phyloP scores from a whole-genome alignment of 2,888 invertebrate genomes.

The Exephanes ischioxanthus region DNA sequence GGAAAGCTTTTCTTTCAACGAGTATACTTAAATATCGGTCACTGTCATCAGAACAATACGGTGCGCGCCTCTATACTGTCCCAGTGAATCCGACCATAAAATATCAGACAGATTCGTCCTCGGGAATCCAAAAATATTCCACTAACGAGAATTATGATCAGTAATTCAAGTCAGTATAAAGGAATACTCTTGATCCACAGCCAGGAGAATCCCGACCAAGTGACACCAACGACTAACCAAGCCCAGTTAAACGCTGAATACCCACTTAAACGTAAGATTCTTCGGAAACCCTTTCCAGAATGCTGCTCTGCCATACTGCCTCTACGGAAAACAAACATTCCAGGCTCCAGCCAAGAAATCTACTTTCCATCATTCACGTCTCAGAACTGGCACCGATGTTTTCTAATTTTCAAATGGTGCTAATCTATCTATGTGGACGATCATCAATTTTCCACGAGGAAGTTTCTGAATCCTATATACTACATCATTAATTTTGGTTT shows the following conservation, averaged over 20 bases:
- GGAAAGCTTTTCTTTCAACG: constrained; percentile 3
- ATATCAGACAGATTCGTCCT: background rate
- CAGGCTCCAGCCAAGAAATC: constrained; percentile 41
- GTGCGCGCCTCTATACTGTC: background rate
- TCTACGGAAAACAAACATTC: background rate
- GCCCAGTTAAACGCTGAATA: background rate
- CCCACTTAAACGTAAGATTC: background rate
- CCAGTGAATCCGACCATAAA: background rate
- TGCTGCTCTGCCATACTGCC: background rate
- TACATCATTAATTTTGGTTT: no score
- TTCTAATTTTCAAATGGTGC: constrained; percentile 17
- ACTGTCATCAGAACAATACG: background rate
- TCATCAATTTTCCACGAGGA: constrained; percentile 29
- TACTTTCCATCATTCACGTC: constrained; percentile 11
- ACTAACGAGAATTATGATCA: no score
- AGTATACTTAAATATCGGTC: constrained; percentile 10
- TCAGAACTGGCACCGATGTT: constrained; percentile 21
- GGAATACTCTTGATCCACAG: background rate
- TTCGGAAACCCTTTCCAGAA: constrained; percentile 4
- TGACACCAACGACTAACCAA: no score
- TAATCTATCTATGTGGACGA: constrained; percentile 40
- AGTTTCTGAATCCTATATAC: constrained; percentile 48
- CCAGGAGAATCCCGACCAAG: background rate
- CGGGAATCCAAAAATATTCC: background rate
- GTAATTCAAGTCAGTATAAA: background rate